Base-by-base conservation (phyloP, 1,140 invertebrate species). In the Ephestia elutella region DNA sequence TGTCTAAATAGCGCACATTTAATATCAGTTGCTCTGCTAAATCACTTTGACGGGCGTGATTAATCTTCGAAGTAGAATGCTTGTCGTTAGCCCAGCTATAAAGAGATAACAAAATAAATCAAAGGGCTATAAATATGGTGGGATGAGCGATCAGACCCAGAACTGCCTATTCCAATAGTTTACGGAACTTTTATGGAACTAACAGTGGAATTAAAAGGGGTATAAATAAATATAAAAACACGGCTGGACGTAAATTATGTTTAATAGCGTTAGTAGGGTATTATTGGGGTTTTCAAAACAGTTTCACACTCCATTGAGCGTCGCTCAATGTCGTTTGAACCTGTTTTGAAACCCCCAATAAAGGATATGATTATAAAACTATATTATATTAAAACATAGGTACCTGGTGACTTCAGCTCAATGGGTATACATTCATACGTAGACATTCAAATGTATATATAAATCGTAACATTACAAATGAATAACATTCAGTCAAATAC, bases 61-160 rank as follows among this genome's bases (percentile, higher is more conserved):
- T 85, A 85, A 87, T 87, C 84, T 87, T 84, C 71, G 54, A 56
- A 78, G 74, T 73, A 84, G 81, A 83, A 85, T 73, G 81, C 73
- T 77, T 87, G 85, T 87, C 85, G 85, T 86, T 87, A 85, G 77
- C 63, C 68, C 30, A 56, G 78, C 82, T 86, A 86, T 87, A 87
- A 87, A 86, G 82, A 80, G 82, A 85, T 86, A 87, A 86, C 80
- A 85, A 86, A 87, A 87, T 87, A 87, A 87, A 87, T 86, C 85
- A 87, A 86, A 86, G 60, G 63, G 70, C 78, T 76, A 82, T 87
- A 86, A 87, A 86, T 86, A 85, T 70, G 63, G 66, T 63, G 65
- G 70, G 76, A 85, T 78, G 82, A 85, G 71, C 78, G 80, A 86
- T 81, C 82, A 80, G 80, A 74, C 70, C 77, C 66, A 80, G 73